phyloP scores from a whole-genome alignment of 2,797 vertebrate species.

The Eutrigla gurnardus region DNA sequence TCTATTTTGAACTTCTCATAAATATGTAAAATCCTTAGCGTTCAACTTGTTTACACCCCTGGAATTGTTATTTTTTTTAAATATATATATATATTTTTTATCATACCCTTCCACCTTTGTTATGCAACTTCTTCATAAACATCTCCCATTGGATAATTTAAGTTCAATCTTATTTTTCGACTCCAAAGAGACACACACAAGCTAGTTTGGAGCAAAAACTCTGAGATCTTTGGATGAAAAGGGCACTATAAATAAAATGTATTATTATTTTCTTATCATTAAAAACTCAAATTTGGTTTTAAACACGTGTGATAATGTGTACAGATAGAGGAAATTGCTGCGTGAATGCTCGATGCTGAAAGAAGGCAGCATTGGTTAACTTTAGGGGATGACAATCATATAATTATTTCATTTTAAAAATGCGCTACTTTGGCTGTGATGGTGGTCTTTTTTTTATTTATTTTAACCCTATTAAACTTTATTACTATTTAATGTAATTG shows the following conservation, averaged over 20 bases:
- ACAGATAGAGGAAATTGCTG: neutral
- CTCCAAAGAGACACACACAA: neutral
- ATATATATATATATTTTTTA: too few species aligned
- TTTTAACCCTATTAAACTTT: too few species aligned
- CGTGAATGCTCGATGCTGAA: too few species aligned
- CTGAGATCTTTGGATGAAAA: too few species aligned
- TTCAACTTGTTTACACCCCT: neutral
- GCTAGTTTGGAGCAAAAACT: slow-evolving; percentile 5
- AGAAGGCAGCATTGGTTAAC: too few species aligned
- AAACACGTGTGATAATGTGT: neutral
- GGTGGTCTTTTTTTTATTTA: too few species aligned
- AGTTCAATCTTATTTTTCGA: neutral
- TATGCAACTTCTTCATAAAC: neutral
- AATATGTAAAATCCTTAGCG: neutral
- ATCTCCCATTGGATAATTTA: neutral
- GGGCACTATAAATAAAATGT: too few species aligned
- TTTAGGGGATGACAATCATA: too few species aligned
- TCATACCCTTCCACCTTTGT: neutral
- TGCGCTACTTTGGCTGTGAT: too few species aligned
- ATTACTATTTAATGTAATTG: too few species aligned
- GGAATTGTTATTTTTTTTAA: neutral
- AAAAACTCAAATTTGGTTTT: neutral
- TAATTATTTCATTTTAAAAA: too few species aligned
- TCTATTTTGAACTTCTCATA: neutral
- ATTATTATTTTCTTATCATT: too few species aligned